Base-by-base conservation (phyloP, 1,140 invertebrate genomes). In the Artemia franciscana region DNA sequence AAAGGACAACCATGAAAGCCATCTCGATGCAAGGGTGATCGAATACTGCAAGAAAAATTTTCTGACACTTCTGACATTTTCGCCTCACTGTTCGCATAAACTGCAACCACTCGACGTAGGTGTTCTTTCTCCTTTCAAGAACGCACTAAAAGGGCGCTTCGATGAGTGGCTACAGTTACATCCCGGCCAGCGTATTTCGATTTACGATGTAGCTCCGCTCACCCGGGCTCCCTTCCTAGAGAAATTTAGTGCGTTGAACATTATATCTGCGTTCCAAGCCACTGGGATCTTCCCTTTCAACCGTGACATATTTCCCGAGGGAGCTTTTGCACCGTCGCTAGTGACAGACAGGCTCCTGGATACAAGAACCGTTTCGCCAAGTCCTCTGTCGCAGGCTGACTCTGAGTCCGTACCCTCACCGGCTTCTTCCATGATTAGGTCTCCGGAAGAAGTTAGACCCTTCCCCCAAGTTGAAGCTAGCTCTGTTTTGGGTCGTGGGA, bases 1-100 rank as follows among this genome's bases (percentile, higher is more conserved):
- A 4, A 26, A 63, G 23, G 61, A 70, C 26, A 26, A 67, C 60
- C 58, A 70, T 66, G 28, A 62, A 60, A 18, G 67, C 63, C 57
- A 70, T 66, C 28, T 69, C 66, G n/a, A 63, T 60, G 2, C 62
- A 61, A 24, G 68, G 62, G 21, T 59, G 59, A 59, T 66, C 28
- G 9, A 62, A 62, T 39, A 60, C 64, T 61, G 30, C 59, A 67
- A 58, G 81, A 64, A 86, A 88, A 73, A 79, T 84, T 66, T 87
- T 73, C 75, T 68, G 60, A 59, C 66, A 30, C 51, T 69, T 5
- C 1, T 71, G 25, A 69, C 66, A 4, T 67, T 71, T 23, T 69
- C 71, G n/a, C 67, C 71, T 25, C 71, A 71, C 60, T 65, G 65
- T 27, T 67, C 66, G 0, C 71, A 73, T 61, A 68, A 67, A n/a